These are phyloP conservation scores for Hydrozoanthus gracilis DNA, from an alignment of 92 coral and sea anemone species.

Conservation along the genomic window DNA sequence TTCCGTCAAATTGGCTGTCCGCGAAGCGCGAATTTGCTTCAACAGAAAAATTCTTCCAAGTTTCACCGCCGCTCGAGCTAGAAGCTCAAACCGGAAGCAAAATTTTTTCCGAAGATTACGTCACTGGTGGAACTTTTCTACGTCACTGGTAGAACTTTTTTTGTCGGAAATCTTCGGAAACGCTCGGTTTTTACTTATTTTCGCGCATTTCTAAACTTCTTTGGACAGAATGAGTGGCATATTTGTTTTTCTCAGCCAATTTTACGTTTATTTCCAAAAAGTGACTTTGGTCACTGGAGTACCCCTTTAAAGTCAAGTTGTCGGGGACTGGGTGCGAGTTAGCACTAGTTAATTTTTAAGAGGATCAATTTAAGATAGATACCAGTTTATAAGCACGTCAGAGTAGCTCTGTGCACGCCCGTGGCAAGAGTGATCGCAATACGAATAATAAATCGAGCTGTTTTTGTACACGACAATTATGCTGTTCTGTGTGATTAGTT, in stretches of 20 bases:
- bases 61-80: neutral
- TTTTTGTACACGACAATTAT: neutral
- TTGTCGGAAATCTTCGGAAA: slow-evolving; percentile 29
- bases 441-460: too few relatives aligned
- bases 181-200: neutral
- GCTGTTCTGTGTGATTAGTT: neutral
- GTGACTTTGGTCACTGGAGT: too few relatives aligned
- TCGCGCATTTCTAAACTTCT: too few relatives aligned
- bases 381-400: neutral
- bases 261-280: too few relatives aligned
- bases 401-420: slow-evolving; percentile 9
- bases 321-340: neutral
- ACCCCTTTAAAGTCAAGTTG: neutral
- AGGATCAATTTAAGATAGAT: neutral
- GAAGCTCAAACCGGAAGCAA: slow-evolving; percentile 12
- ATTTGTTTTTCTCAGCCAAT: too few relatives aligned
- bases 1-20: slow-evolving; percentile 7
- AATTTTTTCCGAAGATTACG: neutral
- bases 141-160: slow-evolving; percentile 29
- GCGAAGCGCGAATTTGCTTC: slow-evolving; percentile 19
- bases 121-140: neutral
- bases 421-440: slow-evolving; percentile 1
- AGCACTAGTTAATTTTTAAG: neutral
- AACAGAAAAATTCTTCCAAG: slow-evolving; percentile 16
- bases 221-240: too few relatives aligned